Base-by-base conservation (phyloP, 2,888 invertebrate genomes). In the Smittia aterrima region DNA sequence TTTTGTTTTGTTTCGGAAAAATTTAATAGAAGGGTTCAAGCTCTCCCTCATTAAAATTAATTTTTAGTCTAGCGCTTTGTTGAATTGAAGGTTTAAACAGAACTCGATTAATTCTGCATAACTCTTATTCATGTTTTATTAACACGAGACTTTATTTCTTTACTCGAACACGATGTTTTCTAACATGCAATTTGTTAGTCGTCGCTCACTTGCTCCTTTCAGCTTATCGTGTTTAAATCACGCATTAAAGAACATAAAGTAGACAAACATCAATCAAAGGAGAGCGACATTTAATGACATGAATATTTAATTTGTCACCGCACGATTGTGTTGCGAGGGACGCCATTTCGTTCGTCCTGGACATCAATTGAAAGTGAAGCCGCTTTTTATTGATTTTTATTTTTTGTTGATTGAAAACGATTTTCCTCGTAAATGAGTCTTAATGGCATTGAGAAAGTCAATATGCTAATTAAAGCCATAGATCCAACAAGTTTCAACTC, bases 291-390 rank as follows among this genome's bases (percentile, higher is more conserved):
- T 4, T 58, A n/a, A 58, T 58, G 18, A 6, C 24, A 58, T 58
- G 58, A 58, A 58, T 58, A 58, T 58, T 58, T 58, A 58, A 58
- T 58, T 58, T 4, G 38, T 11, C 7, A 38, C 11, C 38, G 38
- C 11, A 47, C 47, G n/a, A 47, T 11, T 40, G 18, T 25, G 27
- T 32, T n/a, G 27, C n/a, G 66, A 18, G 38, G 38, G 38, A 64
- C 22, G 25, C 16, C 32, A 32, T 32, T 32, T 9, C 3, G 32
- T 32, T 32, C 9, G 3, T 32, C 32, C 32, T 32, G 32, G 32
- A 32, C 32, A 9, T 32, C 47, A n/a, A 47, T 47, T 47, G 11
- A 47, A 47, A 11, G 47, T 16, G 11, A n/a, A 47, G n/a, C 2
- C 16, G n/a, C 47, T 47, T 47, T 16, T 16, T n/a, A 47, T 47